Percentiles rank a stretch among this genome's conserved stretches.
phyloP scores from a whole-genome alignment of 2,797 vertebrate species.

The Gymnothorax javanicus region DNA sequence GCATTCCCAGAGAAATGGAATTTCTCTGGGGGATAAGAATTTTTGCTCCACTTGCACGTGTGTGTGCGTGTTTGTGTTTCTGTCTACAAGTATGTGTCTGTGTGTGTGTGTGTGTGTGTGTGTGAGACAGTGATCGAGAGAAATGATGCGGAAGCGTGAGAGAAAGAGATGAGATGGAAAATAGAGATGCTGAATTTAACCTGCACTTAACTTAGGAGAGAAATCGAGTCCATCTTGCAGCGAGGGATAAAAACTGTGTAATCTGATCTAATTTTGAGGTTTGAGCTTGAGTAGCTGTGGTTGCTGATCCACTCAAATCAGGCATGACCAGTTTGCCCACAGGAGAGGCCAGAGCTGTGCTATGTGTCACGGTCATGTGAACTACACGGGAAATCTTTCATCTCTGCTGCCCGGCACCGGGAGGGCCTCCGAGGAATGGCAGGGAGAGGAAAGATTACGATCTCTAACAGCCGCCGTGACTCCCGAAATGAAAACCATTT shows the following conservation, averaged over 20 bases:
- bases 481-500: constrained; percentile 4
- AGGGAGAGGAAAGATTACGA: neutral
- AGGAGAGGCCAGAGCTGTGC: neutral
- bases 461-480: neutral
- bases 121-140: neutral
- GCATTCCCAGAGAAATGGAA: constrained; percentile 21
- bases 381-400: constrained; percentile 1
- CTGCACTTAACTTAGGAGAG: neutral
- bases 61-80: neutral
- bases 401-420: neutral
- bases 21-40: constrained; percentile 6
- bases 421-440: neutral
- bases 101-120: neutral
- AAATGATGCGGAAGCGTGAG: neutral
- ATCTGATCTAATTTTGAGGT: neutral
- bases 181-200: neutral
- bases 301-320: neutral
- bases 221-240: neutral
- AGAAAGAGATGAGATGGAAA: neutral
- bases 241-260: constrained; percentile 1
- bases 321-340: neutral
- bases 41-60: neutral
- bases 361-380: constrained; percentile 7
- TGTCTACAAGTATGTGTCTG: neutral
- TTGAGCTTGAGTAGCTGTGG: neutral